phyloP scores from a whole-genome alignment of 2,888 invertebrate species.

The Lasioglossum calceatum region DNA sequence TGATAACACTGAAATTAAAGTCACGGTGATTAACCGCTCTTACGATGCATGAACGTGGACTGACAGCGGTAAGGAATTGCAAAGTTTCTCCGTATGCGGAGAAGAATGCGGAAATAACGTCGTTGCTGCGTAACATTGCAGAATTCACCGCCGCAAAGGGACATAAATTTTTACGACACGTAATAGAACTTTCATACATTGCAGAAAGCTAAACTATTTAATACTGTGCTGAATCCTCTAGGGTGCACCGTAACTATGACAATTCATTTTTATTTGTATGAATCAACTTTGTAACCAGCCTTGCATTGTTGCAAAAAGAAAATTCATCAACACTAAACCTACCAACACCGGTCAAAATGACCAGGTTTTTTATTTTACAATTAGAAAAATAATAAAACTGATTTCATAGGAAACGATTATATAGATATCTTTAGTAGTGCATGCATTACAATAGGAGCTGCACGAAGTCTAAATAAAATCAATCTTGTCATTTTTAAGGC shows the following conservation, averaged over 20 bases:
- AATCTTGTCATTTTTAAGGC: too few species aligned
- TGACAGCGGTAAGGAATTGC: slow-evolving; percentile 32
- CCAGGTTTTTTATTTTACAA: too few species aligned
- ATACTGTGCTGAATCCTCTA: not conserved
- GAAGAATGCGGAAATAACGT: slow-evolving; percentile 1
- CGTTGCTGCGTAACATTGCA: not conserved
- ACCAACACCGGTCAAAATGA: too few species aligned
- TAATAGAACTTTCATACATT: not conserved
- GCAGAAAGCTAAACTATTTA: slow-evolving; percentile 2
- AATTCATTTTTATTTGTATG: not conserved
- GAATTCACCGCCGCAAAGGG: not conserved
- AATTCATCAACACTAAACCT: too few species aligned
- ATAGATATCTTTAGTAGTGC: too few species aligned
- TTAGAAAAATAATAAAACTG: too few species aligned
- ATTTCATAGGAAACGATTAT: too few species aligned
- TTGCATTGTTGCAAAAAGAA: not conserved
- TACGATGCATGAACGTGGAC: slow-evolving; percentile 39
- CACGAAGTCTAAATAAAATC: too few species aligned
- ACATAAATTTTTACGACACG: slow-evolving; percentile 12
- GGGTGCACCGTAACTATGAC: too few species aligned
- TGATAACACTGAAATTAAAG: slow-evolving; percentile 69
- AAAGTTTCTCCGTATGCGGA: not conserved
- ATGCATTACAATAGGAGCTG: too few species aligned
- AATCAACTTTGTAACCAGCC: not conserved
- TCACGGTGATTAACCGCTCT: slow-evolving; percentile 63